Evolutionary conservation across 2,113 vertebrate genomes (phyloP).

Genomic region (Peucedramus taeniatus): DNA sequence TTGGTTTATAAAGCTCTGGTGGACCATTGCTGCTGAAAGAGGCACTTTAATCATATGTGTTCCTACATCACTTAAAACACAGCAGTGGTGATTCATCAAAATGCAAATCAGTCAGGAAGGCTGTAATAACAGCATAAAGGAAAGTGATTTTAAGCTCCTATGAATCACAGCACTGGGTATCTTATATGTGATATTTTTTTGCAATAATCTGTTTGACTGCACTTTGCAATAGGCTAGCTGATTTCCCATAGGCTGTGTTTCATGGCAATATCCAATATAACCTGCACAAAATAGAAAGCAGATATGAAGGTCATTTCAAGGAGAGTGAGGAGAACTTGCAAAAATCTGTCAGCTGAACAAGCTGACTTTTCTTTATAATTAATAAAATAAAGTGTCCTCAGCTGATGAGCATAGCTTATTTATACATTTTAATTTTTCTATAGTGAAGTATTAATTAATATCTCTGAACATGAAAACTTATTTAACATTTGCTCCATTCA

Average conservation of each 20-base stretch:
- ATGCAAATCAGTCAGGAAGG: neutral
- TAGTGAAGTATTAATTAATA: neutral
- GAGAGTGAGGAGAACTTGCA: neutral
- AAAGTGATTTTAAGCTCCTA: neutral
- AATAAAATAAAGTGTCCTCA: neutral
- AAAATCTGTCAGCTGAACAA: neutral
- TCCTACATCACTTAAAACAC: neutral
- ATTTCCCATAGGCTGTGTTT: slow-evolving; percentile 53
- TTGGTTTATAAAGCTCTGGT: neutral
- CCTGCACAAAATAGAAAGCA: neutral
- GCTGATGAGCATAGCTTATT: neutral
- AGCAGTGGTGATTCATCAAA: neutral
- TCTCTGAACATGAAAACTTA: neutral
- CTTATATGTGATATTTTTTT: neutral
- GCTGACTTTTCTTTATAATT: neutral
- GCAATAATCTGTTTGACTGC: slow-evolving; percentile 33
- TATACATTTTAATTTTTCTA: neutral
- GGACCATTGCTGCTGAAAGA: neutral
- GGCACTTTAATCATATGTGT: neutral
- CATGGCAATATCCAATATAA: slow-evolving; percentile 27
- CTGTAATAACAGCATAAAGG: neutral
- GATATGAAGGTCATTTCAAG: slow-evolving; percentile 16
- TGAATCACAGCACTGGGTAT: neutral
- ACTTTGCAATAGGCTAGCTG: slow-evolving; percentile 11
- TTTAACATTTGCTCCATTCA: neutral